These are phyloP conservation scores for honey bee (Apis mellifera) DNA, from an alignment of 1,140 invertebrate genomes.

Conservation along the genomic window DNA sequence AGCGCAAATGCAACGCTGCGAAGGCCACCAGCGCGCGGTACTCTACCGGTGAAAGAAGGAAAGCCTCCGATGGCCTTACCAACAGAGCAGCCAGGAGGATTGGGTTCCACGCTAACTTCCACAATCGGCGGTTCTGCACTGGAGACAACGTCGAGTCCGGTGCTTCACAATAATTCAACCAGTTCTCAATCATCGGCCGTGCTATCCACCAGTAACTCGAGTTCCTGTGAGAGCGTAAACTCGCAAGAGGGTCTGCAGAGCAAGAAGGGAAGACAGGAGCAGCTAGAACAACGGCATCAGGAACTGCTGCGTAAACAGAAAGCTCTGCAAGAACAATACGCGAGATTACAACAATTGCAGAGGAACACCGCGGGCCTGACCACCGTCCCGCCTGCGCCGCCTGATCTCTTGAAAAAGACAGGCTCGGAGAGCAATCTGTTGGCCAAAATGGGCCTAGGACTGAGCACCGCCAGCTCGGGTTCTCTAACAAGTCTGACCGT, in stretches of 20 bases:
- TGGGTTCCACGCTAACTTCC: background rate
- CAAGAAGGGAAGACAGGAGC: slow-evolving; percentile 86
- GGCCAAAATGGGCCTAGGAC: slow-evolving; percentile 90
- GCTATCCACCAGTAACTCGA: slow-evolving; percentile 83
- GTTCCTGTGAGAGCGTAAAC: slow-evolving; percentile 90
- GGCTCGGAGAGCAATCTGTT: slow-evolving; percentile 94
- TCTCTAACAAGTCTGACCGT: slow-evolving; percentile 84
- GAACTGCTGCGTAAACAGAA: slow-evolving; percentile 93
- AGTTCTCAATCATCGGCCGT: slow-evolving; percentile 85
- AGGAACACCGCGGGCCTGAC: slow-evolving; percentile 86
- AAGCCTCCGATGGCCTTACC: slow-evolving; percentile 75
- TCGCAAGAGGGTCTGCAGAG: slow-evolving; percentile 85
- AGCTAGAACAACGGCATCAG: slow-evolving; percentile 91
- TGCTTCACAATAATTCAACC: slow-evolving; percentile 84
- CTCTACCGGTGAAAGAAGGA: slow-evolving; percentile 56
- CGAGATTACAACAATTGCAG: slow-evolving; percentile 91
- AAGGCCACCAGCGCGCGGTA: slow-evolving; percentile 58
- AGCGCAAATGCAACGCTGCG: slow-evolving; percentile 70
- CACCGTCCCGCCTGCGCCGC: slow-evolving; percentile 83
- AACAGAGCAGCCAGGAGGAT: slow-evolving; percentile 83
- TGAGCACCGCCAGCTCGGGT: slow-evolving; percentile 84
- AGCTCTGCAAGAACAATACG: slow-evolving; percentile 93
- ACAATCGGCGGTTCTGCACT: slow-evolving; percentile 56
- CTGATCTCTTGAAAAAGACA: slow-evolving; percentile 90
- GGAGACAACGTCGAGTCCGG: slow-evolving; percentile 84